Evolutionary conservation across 2,797 vertebrate genomes (phyloP), one percentile per base, ranked within the genome.

Genomic region (Hydrocynus forskahlii): DNA sequence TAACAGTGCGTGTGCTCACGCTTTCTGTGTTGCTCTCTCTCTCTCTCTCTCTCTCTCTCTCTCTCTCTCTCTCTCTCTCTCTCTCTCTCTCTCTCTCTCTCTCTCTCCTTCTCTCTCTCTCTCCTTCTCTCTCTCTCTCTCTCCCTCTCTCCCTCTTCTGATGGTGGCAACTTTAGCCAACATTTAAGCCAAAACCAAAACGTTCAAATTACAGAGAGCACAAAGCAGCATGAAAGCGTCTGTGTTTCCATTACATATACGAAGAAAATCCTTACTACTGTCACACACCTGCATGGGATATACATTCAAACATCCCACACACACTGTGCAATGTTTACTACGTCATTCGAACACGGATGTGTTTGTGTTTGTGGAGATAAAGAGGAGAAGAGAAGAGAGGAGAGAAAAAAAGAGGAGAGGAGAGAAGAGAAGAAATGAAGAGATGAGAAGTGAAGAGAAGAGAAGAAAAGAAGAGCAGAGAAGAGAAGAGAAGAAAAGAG

Each of bases 161-260:
- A 85, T 89, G 87, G 90, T 88, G 86, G 89, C 79, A 89, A 90
- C 86, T 88, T 89, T 89, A 89, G 91, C 86, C 89, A 92, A 87
- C 92, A 93, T 91, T 94, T 93, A 93, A 93, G 92, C 92, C 91
- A 81, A 92, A 92, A 93, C 92, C 90, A 82, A 91, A 89, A 91
- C 87, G 82, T 89, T 88, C 84, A 94, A 94, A 93, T 94, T 94
- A 93, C 91, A 94, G 91, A 92, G 89, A 87, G 86, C 89, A 91
- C 87, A 92, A 93, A 94, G 91, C 89, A 90, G 29, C 29, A 89
- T 17, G 67, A 68, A 68, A 48, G 67, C 59, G 76, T 60, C 35
- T 81, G 66, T 71, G 78, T 78, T 74, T 75, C 60, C 52, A 67
- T 81, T 68, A 81, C 68, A 59, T 25, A 54, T 25, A 29, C 21